Percentiles rank a stretch among this genome's conserved stretches.
Evolutionary conservation across 2,888 invertebrate genomes (phyloP).

Genomic region (Orchesellides sinensis): DNA sequence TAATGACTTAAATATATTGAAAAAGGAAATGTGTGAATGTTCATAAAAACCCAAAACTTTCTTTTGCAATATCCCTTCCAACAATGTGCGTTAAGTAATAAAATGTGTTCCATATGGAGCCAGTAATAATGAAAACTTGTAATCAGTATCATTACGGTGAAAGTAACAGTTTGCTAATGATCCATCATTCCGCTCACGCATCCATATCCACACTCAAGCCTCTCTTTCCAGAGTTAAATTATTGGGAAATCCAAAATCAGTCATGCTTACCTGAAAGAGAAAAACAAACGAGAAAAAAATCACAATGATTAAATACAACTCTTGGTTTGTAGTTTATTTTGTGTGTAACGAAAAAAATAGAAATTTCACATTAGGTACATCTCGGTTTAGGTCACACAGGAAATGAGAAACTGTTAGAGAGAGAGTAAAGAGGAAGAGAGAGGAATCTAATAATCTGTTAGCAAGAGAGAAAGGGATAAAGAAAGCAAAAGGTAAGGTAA

Average conservation of each 20-base stretch:
- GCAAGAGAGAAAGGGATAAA: conserved; percentile 17
- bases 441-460: conserved; percentile 56
- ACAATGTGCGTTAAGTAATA: too few species aligned
- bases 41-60: too few species aligned
- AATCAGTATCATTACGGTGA: neutral
- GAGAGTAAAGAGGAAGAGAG: conserved; percentile 52
- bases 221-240: conserved; percentile 56
- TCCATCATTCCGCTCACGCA: conserved; percentile 50
- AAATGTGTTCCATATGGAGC: too few species aligned
- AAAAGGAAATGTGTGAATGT: too few species aligned
- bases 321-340: conserved; percentile 20
- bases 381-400: conserved; percentile 42
- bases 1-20: too few species aligned
- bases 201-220: conserved; percentile 22
- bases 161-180: neutral
- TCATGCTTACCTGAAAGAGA: conserved; percentile 68
- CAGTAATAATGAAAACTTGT: too few species aligned
- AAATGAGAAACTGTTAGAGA: conserved; percentile 59
- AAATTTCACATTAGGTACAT: conserved; percentile 38
- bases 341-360: conserved; percentile 9
- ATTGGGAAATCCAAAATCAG: conserved; percentile 66
- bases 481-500: conserved; percentile 44
- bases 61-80: too few species aligned
- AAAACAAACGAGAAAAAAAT: conserved; percentile 48
- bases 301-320: conserved; percentile 50